Conservation (phyloP, 2,888 invertebrate species). For the Agrypnus murinus region DNA sequence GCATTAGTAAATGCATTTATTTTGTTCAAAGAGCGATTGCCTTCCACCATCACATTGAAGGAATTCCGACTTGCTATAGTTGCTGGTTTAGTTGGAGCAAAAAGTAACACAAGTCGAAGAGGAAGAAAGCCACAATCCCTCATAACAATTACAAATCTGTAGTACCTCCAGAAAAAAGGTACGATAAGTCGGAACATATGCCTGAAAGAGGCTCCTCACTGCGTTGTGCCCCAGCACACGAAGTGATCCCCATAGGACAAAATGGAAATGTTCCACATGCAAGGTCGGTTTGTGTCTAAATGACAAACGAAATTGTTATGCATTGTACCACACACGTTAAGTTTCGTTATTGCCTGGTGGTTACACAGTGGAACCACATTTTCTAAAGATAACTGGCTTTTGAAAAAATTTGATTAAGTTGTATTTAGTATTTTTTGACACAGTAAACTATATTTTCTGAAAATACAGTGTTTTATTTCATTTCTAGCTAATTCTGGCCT, state of each 20-base stretch:
- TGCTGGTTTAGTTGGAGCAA: conserved; percentile 6
- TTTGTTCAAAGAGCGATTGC: background rate
- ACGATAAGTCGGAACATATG: conserved; percentile 10
- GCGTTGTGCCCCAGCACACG: conserved; percentile 24
- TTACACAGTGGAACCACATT: too few species aligned
- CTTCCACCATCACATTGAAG: background rate
- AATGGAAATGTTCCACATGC: conserved; percentile 21
- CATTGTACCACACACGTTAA: conserved; percentile 4
- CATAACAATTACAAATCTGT: conserved; percentile 1
- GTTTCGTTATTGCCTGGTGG: too few species aligned
- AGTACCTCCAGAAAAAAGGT: conserved; percentile 8
- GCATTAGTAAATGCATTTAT: too few species aligned
- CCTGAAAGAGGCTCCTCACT: conserved; percentile 10
- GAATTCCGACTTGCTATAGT: background rate
- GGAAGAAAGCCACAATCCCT: background rate
- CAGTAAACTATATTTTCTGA: background rate
- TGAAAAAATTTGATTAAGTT: conserved; percentile 1
- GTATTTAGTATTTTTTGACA: too few species aligned
- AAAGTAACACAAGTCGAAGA: background rate
- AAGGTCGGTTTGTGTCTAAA: conserved; percentile 20
- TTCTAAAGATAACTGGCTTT: background rate
- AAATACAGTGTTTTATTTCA: conserved; percentile 9
- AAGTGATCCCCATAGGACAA: background rate
- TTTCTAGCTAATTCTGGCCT: conserved; percentile 3
- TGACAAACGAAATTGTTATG: conserved; percentile 21